phyloP scores from a whole-genome alignment of 2,797 vertebrate genomes.

The Sebastes jordani region DNA sequence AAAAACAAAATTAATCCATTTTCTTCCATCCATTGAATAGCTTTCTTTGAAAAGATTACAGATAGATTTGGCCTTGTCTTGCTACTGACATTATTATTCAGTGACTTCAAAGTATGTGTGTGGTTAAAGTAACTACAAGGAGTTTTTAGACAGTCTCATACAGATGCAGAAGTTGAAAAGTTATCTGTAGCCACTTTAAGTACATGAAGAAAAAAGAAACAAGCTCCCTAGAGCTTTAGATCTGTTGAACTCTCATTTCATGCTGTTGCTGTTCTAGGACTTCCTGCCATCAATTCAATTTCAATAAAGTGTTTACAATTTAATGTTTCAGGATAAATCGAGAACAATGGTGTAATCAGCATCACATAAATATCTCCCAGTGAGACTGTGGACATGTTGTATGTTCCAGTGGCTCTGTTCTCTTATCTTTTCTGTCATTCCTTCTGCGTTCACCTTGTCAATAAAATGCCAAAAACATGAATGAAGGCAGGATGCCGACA shows the following conservation, averaged over 20 bases:
- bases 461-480: slow-evolving; percentile 52
- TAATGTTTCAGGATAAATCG: slow-evolving; percentile 18
- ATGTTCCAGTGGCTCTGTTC: not conserved
- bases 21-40: slow-evolving; percentile 13
- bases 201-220: not conserved
- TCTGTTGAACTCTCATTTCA: not conserved
- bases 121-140: not conserved
- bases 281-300: slow-evolving; percentile 26
- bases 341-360: slow-evolving; percentile 29
- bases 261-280: slow-evolving; percentile 1
- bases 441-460: slow-evolving; percentile 41
- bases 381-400: not conserved
- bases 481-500: slow-evolving; percentile 53
- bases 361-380: slow-evolving; percentile 1
- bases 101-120: not conserved
- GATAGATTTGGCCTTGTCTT: slow-evolving; percentile 5
- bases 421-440: slow-evolving; percentile 35
- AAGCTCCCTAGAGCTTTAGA: not conserved
- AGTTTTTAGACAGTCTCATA: not conserved
- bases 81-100: slow-evolving; percentile 8
- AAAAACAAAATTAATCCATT: not conserved
- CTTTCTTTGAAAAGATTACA: slow-evolving; percentile 19
- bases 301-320: slow-evolving; percentile 27
- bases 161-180: not conserved
- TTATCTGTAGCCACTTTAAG: not conserved